Evolutionary conservation across 2,888 invertebrate species (phyloP), one percentile per base, ranked within the genome.

Genomic region (Eristalinus aeneus): DNA sequence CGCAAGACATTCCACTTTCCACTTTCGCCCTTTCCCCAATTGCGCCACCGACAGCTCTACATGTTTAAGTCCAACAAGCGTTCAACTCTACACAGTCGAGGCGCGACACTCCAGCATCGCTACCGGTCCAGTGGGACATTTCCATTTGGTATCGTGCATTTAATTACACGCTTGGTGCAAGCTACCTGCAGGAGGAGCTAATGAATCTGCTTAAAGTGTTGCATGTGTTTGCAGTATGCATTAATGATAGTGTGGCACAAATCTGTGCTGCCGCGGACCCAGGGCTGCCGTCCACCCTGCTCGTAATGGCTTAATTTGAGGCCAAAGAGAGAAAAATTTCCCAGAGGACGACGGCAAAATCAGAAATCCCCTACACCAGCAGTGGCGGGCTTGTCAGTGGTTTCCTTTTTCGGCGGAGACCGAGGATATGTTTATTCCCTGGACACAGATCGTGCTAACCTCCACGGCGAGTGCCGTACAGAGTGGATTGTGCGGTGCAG

Each of bases 191-290:
- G 71, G 68, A 53, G 53, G 32, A 75, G 72, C 87, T 83, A 83
- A 87, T 87, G 83, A 87, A 83, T 78, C 71, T 72, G 83, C 71
- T 83, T 87, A 46, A 77, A 83, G 68, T 77, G 67, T 75, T 82
- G 46, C 83, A 86, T 77, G 80, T 73, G 61, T 56, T 65, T 68
- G 22, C 27, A 85, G 39, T 54, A 67, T 82, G 71, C 72, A 85
- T 76, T 80, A 76, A 76, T 68, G 64, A 85, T 76, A 58, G 67
- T 72, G 80, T 68, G 71, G 71, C 74, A 10, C 10, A 69, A 78
- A 83, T 36, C 60, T 36, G 36, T 53, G 46, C 69, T 34, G 67
- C 32, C 60, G 58, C 54, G 9, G 58, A 75, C 46, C 5, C 11
- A 10, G 22, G 20, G 36, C 27, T 27, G 20, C 54, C 53, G 53